Evolutionary conservation across 2,888 invertebrate species (phyloP).

Genomic region (Sthenelais limicola): DNA sequence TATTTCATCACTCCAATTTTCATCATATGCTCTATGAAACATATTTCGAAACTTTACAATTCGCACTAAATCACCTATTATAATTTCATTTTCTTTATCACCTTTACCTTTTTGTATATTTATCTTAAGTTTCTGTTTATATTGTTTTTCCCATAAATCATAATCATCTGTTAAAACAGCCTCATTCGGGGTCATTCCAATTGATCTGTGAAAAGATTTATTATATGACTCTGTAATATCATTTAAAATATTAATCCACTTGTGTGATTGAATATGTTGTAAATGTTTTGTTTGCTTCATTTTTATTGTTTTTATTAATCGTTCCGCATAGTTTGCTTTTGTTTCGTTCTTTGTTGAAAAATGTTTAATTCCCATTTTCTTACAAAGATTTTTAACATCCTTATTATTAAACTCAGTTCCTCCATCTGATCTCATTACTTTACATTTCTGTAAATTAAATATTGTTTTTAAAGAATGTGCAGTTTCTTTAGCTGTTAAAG

Average conservation of each 20-base stretch:
- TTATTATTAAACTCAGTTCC: neutral
- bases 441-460: too few species aligned
- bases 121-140: neutral
- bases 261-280: neutral
- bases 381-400: neutral
- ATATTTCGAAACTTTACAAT: neutral
- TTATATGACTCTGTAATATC: neutral
- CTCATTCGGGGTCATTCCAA: neutral
- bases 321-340: neutral
- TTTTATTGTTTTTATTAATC: neutral
- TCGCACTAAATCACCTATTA: neutral
- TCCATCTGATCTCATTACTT: too few species aligned
- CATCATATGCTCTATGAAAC: conserved; percentile 2
- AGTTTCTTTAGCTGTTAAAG: neutral
- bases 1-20: conserved; percentile 21
- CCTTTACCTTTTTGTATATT: too few species aligned
- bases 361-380: neutral
- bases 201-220: neutral
- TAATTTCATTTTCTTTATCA: too few species aligned
- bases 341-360: neutral
- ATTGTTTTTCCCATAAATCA: neutral
- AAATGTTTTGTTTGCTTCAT: neutral
- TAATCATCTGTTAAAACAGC: neutral
- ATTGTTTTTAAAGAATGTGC: neutral
- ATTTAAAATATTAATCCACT: neutral